Conservation (phyloP, 2,797 vertebrate genomes). For the Premnoplex brunnescens region DNA sequence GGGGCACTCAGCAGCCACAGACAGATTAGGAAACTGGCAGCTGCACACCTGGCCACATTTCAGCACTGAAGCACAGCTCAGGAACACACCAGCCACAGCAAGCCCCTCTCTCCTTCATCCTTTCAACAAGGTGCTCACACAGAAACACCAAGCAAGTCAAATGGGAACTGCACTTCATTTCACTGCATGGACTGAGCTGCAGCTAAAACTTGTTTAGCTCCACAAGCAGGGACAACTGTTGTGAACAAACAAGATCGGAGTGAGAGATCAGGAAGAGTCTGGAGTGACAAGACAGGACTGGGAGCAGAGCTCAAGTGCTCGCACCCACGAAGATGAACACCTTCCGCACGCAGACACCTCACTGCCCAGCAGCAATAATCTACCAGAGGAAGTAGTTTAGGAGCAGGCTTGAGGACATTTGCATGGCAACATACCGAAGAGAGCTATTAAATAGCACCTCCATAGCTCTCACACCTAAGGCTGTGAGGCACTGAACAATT, state of each 20-base stretch:
- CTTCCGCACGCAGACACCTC: neutral
- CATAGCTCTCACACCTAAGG: neutral
- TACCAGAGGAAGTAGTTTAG: neutral
- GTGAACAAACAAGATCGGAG: neutral
- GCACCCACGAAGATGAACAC: neutral
- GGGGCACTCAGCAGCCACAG: neutral
- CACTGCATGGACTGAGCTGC: neutral
- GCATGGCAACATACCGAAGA: neutral
- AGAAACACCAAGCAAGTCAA: fast-evolving
- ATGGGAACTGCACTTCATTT: neutral
- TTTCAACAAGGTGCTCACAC: neutral
- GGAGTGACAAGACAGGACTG: neutral
- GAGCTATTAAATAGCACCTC: neutral
- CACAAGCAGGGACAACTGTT: neutral
- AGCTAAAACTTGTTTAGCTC: neutral
- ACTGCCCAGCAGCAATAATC: neutral
- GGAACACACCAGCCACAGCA: neutral
- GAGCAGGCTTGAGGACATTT: neutral
- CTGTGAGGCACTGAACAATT: neutral
- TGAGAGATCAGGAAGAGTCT: neutral
- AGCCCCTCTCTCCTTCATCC: neutral
- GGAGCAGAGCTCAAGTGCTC: neutral
- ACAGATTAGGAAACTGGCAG: slow-evolving; percentile 10
- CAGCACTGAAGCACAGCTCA: neutral
- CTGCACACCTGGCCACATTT: neutral